phyloP scores from a whole-genome alignment of 2,797 vertebrate species.

The Catamblyrhynchus diadema region DNA sequence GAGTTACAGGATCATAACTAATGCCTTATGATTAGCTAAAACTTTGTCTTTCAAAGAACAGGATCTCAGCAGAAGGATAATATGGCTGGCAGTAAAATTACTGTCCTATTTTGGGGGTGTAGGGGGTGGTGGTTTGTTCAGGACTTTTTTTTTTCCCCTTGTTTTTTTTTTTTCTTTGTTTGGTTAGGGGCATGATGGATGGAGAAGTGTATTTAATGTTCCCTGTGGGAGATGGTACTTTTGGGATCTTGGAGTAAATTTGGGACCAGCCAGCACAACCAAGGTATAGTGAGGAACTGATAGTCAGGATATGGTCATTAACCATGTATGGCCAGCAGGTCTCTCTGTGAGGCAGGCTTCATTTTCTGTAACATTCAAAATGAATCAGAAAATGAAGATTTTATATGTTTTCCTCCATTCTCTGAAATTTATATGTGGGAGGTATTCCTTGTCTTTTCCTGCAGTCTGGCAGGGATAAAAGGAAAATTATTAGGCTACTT shows the following conservation, averaged over 20 bases:
- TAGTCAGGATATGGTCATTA: background rate
- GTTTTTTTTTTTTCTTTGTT: background rate
- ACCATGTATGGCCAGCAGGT: background rate
- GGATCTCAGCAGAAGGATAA: background rate
- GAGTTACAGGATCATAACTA: background rate
- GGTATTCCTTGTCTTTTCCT: background rate
- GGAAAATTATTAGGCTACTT: background rate
- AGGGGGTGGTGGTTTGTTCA: fast-evolving
- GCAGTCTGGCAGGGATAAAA: background rate
- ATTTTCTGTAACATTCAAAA: background rate
- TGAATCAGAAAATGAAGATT: background rate
- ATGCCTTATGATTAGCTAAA: background rate
- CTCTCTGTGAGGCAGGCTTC: background rate
- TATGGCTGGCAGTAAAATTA: background rate
- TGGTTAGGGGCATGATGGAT: background rate
- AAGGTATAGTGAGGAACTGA: background rate
- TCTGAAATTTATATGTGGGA: background rate
- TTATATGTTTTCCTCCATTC: background rate
- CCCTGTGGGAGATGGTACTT: background rate
- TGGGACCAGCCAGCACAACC: background rate
- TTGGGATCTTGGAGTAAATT: background rate
- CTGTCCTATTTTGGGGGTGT: fast-evolving
- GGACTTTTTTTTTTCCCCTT: fast-evolving
- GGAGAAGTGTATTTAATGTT: background rate
- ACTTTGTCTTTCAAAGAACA: background rate